Evolutionary conservation across 2,888 invertebrate species (phyloP), one percentile per base, ranked within the genome.

Genomic region (Sympetrum striolatum): DNA sequence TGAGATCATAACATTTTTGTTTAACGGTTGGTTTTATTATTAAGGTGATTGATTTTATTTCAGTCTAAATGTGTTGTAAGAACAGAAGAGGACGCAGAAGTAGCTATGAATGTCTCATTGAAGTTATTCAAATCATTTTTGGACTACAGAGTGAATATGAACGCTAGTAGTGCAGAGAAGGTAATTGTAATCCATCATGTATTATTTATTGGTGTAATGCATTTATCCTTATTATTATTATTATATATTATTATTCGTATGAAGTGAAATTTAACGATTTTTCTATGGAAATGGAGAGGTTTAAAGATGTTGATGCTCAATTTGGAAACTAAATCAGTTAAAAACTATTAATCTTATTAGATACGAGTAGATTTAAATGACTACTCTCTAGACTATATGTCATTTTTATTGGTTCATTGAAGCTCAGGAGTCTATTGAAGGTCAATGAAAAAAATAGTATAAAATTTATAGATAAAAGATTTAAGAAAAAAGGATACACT

Each of bases 81-180:
- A 86, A 86, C 86, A 10, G 86, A 86, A 86, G 86, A 86, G 53
- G 86, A 86, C 37, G 86, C 86, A 22, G 86, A 86, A n/a, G 86
- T 86, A 60, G 86, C 86, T 8, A 86, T 86, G 86, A 86, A 86
- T 86, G 86, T 86, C 14, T 86, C 86, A 5, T 37, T 86, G 64
- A 86, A 86, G 86, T 60, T 86, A 22, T 86, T 86, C n/a, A 86
- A 86, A 37, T 86, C 86, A 37, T 86, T 86, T 64, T 60, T 86
- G 86, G 86, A 86, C 86, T 86, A 86, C 60, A 86, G 86, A 64
- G 86, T 86, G 37, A 86, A 86, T 60, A 86, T 86, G 86, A 86
- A 86, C 37, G 86, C 86, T 37, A 37, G 86, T 37, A 86, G 86
- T n/a, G 86, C 86, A 37, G 86, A 86, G n/a, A 86, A 86, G 86